These are phyloP conservation scores for Gambelia wislizenii DNA, from an alignment of 2,797 vertebrate genomes.

Conservation along the genomic window DNA sequence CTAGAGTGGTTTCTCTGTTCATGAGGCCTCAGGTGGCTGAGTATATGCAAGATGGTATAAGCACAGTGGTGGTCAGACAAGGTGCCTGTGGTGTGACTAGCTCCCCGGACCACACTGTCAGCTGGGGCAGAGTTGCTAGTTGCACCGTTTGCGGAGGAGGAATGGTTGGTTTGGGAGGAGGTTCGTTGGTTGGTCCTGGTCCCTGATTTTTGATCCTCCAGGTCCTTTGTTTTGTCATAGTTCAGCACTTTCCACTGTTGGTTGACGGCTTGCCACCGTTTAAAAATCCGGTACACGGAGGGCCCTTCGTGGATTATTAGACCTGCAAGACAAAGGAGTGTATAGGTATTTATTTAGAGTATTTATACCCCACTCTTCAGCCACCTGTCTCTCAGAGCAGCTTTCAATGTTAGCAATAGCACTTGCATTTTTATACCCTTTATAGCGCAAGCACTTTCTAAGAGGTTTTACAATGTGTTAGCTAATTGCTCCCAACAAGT, in stretches of 20 bases:
- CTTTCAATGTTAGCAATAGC: too few relatives aligned
- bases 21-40: slow-evolving; percentile 94
- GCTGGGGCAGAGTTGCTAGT: slow-evolving; percentile 80
- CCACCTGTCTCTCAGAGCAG: too few relatives aligned
- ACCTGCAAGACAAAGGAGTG: slow-evolving; percentile 75
- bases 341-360: too few relatives aligned
- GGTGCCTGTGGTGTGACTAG: slow-evolving; percentile 77
- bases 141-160: slow-evolving; percentile 85
- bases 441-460: too few relatives aligned
- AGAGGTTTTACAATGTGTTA: too few relatives aligned
- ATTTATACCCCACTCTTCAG: too few relatives aligned
- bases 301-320: slow-evolving; percentile 97
- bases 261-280: slow-evolving; percentile 99
- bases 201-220: slow-evolving; percentile 88
- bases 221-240: slow-evolving; percentile 96
- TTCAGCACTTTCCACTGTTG: slow-evolving; percentile 99
- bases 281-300: slow-evolving; percentile 98
- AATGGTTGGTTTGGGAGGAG: slow-evolving; percentile 88
- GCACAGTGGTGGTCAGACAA: slow-evolving; percentile 95
- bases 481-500: too few relatives aligned
- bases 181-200: slow-evolving; percentile 88
- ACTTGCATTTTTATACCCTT: too few relatives aligned
- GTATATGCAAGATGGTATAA: slow-evolving; percentile 96
- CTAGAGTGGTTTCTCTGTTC: slow-evolving; percentile 87
- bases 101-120: slow-evolving; percentile 77